Evolutionary conservation across 1,140 invertebrate genomes (phyloP).

Genomic region (Apocrypta bakeri): DNA sequence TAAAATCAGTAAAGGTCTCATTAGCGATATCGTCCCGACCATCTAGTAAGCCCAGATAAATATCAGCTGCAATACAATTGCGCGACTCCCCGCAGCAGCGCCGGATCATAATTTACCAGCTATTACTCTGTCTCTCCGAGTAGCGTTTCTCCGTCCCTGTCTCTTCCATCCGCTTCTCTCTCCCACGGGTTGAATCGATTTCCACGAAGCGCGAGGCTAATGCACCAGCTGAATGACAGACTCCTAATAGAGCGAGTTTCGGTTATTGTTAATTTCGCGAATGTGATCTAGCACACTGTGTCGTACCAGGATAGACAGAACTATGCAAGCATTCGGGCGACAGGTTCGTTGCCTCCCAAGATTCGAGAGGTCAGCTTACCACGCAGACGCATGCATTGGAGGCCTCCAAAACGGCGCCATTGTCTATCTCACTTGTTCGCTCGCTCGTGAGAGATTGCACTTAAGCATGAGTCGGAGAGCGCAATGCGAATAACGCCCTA

Average conservation of each 20-base stretch:
- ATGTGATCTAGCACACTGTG: background rate
- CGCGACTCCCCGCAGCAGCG: background rate
- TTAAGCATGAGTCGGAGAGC: constrained; percentile 6
- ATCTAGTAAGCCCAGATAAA: constrained; percentile 25
- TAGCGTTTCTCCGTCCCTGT: background rate
- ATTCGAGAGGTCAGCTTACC: background rate
- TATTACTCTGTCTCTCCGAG: constrained; percentile 38
- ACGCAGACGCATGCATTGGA: background rate
- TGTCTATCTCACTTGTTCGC: constrained; percentile 7
- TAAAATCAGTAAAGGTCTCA: background rate
- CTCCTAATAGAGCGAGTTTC: constrained; percentile 41
- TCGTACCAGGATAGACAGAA: background rate
- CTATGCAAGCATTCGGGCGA: background rate
- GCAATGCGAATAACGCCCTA: constrained; percentile 11
- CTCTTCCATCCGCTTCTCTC: background rate
- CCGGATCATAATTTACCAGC: constrained; percentile 36
- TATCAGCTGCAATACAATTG: constrained; percentile 21
- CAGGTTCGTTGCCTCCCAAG: background rate
- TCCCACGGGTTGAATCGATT: constrained; percentile 34
- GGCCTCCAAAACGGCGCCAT: background rate
- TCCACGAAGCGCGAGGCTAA: constrained; percentile 6
- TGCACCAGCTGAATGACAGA: constrained; percentile 43
- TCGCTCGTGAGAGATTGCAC: constrained; percentile 12
- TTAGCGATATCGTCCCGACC: background rate
- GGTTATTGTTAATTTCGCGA: constrained; percentile 49